phyloP scores from a whole-genome alignment of 2,888 invertebrate species.

The Stenchaetothrips biformis region DNA sequence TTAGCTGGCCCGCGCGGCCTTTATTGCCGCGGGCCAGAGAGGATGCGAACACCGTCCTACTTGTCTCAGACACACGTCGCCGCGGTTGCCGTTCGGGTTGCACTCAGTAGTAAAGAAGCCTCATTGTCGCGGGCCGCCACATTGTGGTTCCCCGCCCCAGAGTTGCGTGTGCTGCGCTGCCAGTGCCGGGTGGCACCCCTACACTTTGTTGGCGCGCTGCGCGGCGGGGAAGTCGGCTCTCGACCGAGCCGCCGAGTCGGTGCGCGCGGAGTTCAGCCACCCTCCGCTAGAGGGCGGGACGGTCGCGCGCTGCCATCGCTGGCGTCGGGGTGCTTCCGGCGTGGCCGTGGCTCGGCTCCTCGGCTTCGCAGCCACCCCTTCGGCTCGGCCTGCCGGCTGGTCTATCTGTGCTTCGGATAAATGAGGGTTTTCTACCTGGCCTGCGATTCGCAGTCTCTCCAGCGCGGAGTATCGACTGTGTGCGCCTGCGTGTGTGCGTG shows the following conservation, averaged over 20 bases:
- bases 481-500: neutral
- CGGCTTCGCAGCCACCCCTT: too few species aligned
- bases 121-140: too few species aligned
- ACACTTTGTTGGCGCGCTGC: neutral
- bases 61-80: too few species aligned
- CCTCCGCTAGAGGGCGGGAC: neutral
- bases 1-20: too few species aligned
- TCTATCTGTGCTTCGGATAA: too few species aligned
- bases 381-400: too few species aligned
- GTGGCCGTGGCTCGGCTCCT: neutral
- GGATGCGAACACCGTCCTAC: too few species aligned
- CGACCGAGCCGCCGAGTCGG: slow-evolving; percentile 19
- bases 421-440: neutral
- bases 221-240: neutral
- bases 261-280: neutral
- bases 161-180: too few species aligned
- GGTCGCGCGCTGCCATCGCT: neutral
- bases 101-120: too few species aligned
- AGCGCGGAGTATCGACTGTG: neutral
- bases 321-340: neutral
- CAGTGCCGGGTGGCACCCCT: neutral
- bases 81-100: too few species aligned
- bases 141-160: too few species aligned
- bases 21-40: too few species aligned
- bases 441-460: neutral